phyloP scores from a whole-genome alignment of 23 tunicate species.

The Diplosoma virens region DNA sequence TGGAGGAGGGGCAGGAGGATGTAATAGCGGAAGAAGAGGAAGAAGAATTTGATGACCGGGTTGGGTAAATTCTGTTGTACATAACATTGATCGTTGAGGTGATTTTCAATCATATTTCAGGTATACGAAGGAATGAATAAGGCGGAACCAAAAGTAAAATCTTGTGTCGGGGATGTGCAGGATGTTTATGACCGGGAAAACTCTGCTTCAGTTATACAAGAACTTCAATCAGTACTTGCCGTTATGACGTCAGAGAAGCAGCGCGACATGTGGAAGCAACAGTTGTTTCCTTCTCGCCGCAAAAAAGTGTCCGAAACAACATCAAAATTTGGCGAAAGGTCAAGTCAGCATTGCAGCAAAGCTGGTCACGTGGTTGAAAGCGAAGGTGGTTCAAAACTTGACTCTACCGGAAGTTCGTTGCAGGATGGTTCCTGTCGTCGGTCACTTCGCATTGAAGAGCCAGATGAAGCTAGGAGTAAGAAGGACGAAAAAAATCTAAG shows the following conservation, averaged over 20 bases:
- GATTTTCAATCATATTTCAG: constrained; percentile 8
- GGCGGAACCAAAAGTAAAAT: background rate
- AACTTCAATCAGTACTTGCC: constrained; percentile 74
- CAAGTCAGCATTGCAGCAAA: background rate
- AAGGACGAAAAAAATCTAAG: background rate
- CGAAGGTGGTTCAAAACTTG: background rate
- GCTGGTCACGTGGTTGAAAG: background rate
- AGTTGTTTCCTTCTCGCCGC: constrained; percentile 68
- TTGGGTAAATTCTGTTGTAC: background rate
- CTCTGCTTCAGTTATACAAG: constrained; percentile 58
- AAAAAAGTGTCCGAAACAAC: background rate
- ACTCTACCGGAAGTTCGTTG: background rate
- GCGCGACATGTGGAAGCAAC: constrained; percentile 68
- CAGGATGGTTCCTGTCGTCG: no score
- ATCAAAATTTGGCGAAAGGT: no score
- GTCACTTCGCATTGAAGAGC: background rate
- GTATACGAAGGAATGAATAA: constrained; percentile 28
- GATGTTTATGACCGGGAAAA: constrained; percentile 9
- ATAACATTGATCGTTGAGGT: background rate
- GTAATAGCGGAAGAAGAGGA: background rate
- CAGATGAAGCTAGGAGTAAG: background rate
- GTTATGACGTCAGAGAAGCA: constrained; percentile 57
- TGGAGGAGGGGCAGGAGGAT: no score
- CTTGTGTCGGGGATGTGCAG: background rate
- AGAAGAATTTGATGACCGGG: constrained; percentile 12